Base-by-base conservation (phyloP, 2,888 invertebrate genomes). In the Aelia acuminata region DNA sequence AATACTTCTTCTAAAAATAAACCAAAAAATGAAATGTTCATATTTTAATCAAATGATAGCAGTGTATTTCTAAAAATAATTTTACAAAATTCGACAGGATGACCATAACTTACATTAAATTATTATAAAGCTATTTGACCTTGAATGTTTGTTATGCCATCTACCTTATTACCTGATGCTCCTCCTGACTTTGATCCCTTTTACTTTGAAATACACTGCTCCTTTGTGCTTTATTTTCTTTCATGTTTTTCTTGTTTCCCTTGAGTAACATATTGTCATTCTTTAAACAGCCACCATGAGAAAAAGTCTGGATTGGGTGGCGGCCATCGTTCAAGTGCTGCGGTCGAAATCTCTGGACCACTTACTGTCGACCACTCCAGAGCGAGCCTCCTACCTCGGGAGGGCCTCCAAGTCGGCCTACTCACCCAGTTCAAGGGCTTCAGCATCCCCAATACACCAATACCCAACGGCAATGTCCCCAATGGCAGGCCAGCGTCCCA, bases 341-440 rank as follows among this genome's bases (percentile, higher is more conserved):
- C 49, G 13, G 88, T 88, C 22, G 89, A 89, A 35, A 89, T 90
- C 35, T 86, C 90, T 22, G 90, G 89, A 10, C 90, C 89, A 22
- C 87, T 90, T 84, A 88, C 89, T 50, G 88, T 89, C 70, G 90
- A 90, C 88, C 89, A 90, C 84, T 90, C 90, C n/a, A 89, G 89
- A 80, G 89, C 90, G 20, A 89, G 90, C 35, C 89, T 90, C 84
- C 88, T 90, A 63, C 90, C 90, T 48, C 89, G 88, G 18, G 70
- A 88, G 47, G 84, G 88, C n/a, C 80, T 80, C 20, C 84, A 88
- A 53, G 48, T 84, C 22, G 75, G 87, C 39, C 80, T 89, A 35
- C 88, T 89, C 53, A 88, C 89, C 57, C 90, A 89, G 91, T 97
- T 97, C 93, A 96, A 96, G 92, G 97, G 97, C 0, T 97, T 97